Evolutionary conservation across 2,113 vertebrate species (phyloP).

Genomic region (Hypomesus transpacificus): DNA sequence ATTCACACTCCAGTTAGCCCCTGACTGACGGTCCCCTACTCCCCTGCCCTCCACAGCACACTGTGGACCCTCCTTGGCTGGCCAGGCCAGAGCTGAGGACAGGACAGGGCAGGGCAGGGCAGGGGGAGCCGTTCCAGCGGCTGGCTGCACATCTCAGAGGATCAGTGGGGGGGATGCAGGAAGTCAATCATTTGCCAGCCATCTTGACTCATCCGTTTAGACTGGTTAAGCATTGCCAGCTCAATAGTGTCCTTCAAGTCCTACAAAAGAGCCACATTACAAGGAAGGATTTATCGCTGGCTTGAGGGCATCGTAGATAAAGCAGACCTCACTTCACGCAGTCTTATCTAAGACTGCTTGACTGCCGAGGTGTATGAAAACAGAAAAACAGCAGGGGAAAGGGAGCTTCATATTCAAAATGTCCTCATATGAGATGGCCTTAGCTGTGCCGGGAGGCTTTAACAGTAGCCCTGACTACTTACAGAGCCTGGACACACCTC

Average conservation of each 20-base stretch:
- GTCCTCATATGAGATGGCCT: too few relatives aligned
- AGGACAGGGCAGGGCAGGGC: neutral
- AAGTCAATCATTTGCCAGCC: slow-evolving; percentile 62
- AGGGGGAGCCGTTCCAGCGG: slow-evolving; percentile 1
- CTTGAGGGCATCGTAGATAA: neutral
- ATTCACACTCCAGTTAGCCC: slow-evolving; percentile 40
- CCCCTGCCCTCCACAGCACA: slow-evolving; percentile 37
- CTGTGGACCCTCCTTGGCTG: slow-evolving; percentile 18
- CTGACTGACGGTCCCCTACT: slow-evolving; percentile 13
- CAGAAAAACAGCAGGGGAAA: too few relatives aligned
- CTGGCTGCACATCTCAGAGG: slow-evolving; percentile 44
- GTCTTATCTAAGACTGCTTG: too few relatives aligned
- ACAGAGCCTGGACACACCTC: slow-evolving; percentile 20
- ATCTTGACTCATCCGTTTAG: slow-evolving; percentile 39
- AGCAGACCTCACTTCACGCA: neutral
- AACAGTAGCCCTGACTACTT: slow-evolving; percentile 28
- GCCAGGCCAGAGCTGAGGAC: slow-evolving; percentile 25
- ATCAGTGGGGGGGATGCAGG: slow-evolving; percentile 51
- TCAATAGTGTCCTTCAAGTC: slow-evolving; percentile 42
- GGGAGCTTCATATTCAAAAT: too few relatives aligned
- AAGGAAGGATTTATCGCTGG: slow-evolving; percentile 20
- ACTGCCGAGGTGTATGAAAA: too few relatives aligned
- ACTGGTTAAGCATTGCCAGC: slow-evolving; percentile 52
- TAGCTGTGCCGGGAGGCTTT: neutral
- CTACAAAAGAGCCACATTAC: slow-evolving; percentile 40